phyloP scores from a whole-genome alignment of 1,140 invertebrate genomes.

The Tribolium castaneum region DNA sequence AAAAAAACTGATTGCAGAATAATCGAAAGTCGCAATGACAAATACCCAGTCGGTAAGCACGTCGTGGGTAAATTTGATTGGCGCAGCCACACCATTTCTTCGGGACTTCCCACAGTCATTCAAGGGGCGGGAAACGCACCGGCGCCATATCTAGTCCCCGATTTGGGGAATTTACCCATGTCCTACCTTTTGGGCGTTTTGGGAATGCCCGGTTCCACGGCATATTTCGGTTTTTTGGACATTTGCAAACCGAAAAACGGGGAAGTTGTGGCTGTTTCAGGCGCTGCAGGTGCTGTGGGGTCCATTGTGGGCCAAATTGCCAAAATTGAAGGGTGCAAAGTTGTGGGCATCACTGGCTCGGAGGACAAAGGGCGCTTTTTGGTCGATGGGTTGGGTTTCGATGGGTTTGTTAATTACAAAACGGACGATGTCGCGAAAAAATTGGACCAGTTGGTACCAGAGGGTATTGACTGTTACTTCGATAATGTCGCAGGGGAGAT shows the following conservation, averaged over 20 bases:
- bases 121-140: constrained; percentile 17
- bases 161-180: constrained; percentile 65
- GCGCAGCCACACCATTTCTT: constrained; percentile 68
- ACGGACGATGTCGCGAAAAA: constrained; percentile 66
- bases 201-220: constrained; percentile 65
- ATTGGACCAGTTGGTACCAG: constrained; percentile 71
- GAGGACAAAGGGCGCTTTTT: constrained; percentile 79
- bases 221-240: constrained; percentile 79
- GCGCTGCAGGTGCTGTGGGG: constrained; percentile 74
- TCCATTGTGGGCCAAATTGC: constrained; percentile 80
- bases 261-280: constrained; percentile 75
- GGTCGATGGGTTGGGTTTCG: constrained; percentile 71
- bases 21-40: constrained; percentile 65
- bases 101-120: constrained; percentile 32
- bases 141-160: constrained; percentile 61
- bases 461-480: constrained; percentile 78
- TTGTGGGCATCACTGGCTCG: constrained; percentile 78
- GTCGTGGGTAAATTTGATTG: constrained; percentile 69
- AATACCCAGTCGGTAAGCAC: constrained; percentile 66
- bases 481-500: constrained; percentile 80
- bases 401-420: constrained; percentile 80
- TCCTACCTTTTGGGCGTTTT: constrained; percentile 62
- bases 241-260: constrained; percentile 75
- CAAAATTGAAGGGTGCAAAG: constrained; percentile 75
- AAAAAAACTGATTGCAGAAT: constrained; percentile 53